phyloP scores from a whole-genome alignment of 2,113 vertebrate genomes.

The Aepyceros melampus region DNA sequence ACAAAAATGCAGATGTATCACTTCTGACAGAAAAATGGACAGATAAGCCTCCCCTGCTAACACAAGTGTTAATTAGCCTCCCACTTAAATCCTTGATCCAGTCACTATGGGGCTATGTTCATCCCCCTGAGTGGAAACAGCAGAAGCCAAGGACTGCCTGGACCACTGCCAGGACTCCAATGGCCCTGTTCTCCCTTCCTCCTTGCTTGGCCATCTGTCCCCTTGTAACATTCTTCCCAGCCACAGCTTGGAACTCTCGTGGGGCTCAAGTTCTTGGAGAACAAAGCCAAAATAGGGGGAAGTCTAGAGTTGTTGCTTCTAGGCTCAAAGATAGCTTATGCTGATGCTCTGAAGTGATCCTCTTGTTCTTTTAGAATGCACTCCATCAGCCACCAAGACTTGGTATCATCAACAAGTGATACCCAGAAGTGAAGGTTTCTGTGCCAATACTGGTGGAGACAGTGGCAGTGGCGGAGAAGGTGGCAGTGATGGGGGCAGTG shows the following conservation, averaged over 20 bases:
- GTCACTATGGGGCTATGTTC: neutral
- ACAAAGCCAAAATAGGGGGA: neutral
- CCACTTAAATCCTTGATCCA: neutral
- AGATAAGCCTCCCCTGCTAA: neutral
- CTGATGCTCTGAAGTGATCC: neutral
- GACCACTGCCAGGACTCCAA: neutral
- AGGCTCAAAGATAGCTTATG: neutral
- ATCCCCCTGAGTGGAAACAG: neutral
- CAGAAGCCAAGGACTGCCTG: neutral
- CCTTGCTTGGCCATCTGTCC: neutral
- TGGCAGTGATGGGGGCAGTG: neutral
- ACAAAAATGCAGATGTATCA: neutral
- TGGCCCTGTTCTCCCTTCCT: neutral
- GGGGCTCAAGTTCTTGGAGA: neutral
- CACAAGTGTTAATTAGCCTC: neutral
- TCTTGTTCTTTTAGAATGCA: neutral
- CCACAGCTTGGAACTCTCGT: neutral
- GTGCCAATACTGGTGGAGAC: neutral
- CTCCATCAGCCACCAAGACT: neutral
- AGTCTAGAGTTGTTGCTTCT: neutral
- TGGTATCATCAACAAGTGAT: neutral
- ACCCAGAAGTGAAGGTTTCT: neutral
- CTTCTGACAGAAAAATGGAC: neutral
- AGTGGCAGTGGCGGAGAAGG: neutral
- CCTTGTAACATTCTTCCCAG: neutral